Evolutionary conservation across 2,888 invertebrate genomes (phyloP), one percentile per base, ranked within the genome.

Genomic region (Eledone cirrhosa): DNA sequence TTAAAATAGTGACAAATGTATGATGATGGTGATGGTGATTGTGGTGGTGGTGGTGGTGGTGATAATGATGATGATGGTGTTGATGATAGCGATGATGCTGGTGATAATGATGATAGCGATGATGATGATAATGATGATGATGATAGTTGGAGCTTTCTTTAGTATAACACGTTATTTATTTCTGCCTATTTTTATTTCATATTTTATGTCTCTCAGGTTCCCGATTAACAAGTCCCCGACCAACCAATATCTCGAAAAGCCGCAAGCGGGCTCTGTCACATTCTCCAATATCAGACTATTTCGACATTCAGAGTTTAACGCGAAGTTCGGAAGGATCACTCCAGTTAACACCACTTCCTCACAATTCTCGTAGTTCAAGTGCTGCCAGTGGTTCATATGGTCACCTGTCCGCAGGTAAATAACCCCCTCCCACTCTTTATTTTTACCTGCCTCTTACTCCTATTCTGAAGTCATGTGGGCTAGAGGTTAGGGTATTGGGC

Each of bases 261-360:
- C 94, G 98, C 65, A 98, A 98, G 90, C 93, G 98, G 82, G 97
- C 98, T 0, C 93, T 98, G 2, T 97, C 97, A 80, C 96, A 96
- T 90, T 92, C 92, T 16, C 98, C 98, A 22, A 97, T 98, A 91
- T 97, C 97, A 0, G 98, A 98, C 85, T 96, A 96, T 83, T 95
- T 97, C 84, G 98, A 98, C 92, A 94, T 98, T 88, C 97, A 97
- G 88, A 97, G 97, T 78, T 95, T 98, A 93, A 98, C 98, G 85
- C 94, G 98, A 81, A 97, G 97, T 86, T 97, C 97, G 11, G 98
- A 98, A 8, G 91, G 96, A 86, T 97, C 97, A 33, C 92, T 98
- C 67, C 89, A 89, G 79, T 83, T 90, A 65, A 87, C 89, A 7
- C 87, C 88, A 22, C 85, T 88, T 67, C 81, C 87, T 24, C 85